Conservation (phyloP, 1,140 invertebrate genomes). For the Bombus pascuorum region DNA sequence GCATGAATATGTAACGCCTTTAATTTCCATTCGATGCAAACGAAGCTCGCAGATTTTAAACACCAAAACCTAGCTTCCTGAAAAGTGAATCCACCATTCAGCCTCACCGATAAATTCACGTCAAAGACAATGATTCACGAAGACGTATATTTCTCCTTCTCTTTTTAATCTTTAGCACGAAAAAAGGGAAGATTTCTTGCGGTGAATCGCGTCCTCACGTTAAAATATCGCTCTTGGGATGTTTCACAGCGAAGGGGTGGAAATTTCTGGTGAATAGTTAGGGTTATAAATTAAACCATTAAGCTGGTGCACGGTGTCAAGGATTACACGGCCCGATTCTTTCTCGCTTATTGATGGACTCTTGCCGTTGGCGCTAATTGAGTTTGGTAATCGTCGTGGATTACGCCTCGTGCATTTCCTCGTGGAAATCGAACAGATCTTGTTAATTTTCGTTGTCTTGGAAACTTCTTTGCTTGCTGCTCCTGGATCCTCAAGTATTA, state of each 20-base stretch:
- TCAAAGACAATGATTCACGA: conserved; percentile 41
- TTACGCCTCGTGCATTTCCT: too few relatives aligned
- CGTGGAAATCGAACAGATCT: too few relatives aligned
- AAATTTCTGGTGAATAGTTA: not conserved
- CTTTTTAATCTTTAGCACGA: too few relatives aligned
- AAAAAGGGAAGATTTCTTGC: not conserved
- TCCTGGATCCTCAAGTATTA: too few relatives aligned
- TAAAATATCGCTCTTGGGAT: conserved; percentile 48
- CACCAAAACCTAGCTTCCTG: not conserved
- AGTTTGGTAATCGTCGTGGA: not conserved
- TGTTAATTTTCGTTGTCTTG: too few relatives aligned
- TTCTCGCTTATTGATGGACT: not conserved
- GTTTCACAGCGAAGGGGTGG: not conserved
- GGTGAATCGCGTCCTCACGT: not conserved
- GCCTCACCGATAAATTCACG: conserved; percentile 51
- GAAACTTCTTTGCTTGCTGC: too few relatives aligned
- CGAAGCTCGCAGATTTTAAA: conserved; percentile 16
- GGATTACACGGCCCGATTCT: conserved; percentile 1
- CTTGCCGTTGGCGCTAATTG: not conserved
- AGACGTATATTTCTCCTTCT: not conserved
- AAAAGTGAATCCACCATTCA: conserved; percentile 6
- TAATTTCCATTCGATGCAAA: conserved; percentile 44
- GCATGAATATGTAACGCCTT: conserved; percentile 33
- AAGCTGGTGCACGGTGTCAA: not conserved
- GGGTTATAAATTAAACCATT: conserved; percentile 19